Evolutionary conservation across 2,888 invertebrate genomes (phyloP).

Genomic region (Laspeyria flexula): DNA sequence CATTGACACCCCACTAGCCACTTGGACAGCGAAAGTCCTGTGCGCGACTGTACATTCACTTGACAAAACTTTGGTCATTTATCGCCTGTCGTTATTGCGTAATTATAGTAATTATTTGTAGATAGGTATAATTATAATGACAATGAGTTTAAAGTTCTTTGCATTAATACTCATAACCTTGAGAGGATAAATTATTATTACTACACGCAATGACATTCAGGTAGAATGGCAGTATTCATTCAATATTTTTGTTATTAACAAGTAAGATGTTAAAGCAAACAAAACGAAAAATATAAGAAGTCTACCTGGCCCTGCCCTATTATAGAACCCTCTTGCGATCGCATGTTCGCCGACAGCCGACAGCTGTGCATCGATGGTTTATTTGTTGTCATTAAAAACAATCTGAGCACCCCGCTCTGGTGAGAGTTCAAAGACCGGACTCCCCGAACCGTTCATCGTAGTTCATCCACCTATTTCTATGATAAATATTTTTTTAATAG

Average conservation of each 20-base stretch:
- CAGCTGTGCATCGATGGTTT: constrained; percentile 72
- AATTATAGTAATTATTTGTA: constrained; percentile 23
- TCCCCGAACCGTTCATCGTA: constrained; percentile 56
- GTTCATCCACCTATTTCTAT: constrained; percentile 58
- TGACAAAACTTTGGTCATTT: constrained; percentile 16
- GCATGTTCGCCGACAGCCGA: constrained; percentile 55
- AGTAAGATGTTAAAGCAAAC: constrained; percentile 13
- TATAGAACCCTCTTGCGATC: constrained; percentile 48
- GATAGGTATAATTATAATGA: constrained; percentile 6
- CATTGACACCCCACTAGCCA: not conserved
- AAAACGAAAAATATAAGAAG: constrained; percentile 45
- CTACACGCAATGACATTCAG: constrained; percentile 7
- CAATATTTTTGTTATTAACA: constrained; percentile 8
- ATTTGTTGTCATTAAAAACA: constrained; percentile 69
- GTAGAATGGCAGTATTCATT: constrained; percentile 13
- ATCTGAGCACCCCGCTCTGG: constrained; percentile 58
- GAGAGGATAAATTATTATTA: not conserved
- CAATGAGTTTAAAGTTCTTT: not conserved
- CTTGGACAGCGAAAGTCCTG: constrained; percentile 30
- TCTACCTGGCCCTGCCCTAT: constrained; percentile 68
- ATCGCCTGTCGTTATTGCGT: constrained; percentile 30
- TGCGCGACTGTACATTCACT: constrained; percentile 26
- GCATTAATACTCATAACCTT: not conserved
- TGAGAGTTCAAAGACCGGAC: constrained; percentile 74
- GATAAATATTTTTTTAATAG: constrained; percentile 28